Conservation (phyloP, 2,888 invertebrate genomes). For the Rotaria macrura region DNA sequence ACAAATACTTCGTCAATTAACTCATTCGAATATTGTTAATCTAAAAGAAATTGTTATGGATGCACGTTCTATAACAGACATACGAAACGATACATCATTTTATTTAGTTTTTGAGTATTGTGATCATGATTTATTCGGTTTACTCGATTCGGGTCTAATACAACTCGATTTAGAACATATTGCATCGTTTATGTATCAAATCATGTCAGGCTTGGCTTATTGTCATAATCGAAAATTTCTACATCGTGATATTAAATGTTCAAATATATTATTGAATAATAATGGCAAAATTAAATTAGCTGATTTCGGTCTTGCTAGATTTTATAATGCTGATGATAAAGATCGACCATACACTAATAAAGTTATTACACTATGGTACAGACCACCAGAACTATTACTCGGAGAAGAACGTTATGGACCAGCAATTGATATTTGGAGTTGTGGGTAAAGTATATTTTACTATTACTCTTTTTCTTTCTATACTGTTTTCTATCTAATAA, state of each 20-base stretch:
- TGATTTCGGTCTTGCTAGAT: conserved; percentile 89
- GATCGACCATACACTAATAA: conserved; percentile 94
- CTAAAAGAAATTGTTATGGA: conserved; percentile 77
- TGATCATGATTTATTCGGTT: conserved; percentile 98
- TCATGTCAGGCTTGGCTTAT: conserved; percentile 86
- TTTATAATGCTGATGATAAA: conserved; percentile 86
- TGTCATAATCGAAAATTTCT: conserved; percentile 95
- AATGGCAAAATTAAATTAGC: conserved; percentile 96
- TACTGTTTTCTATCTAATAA: too few species aligned
- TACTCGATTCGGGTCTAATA: conserved; percentile 90
- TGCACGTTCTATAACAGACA: neutral
- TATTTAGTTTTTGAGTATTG: conserved; percentile 99
- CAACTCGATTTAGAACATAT: conserved; percentile 87
- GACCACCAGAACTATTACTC: conserved; percentile 86
- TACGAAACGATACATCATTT: conserved; percentile 59
- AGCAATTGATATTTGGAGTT: conserved; percentile 96
- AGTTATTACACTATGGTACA: conserved; percentile 95
- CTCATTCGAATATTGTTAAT: conserved; percentile 93
- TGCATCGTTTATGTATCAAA: conserved; percentile 90
- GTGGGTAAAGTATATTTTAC: conserved; percentile 63
- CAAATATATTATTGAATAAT: conserved; percentile 96
- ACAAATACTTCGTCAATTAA: conserved; percentile 86
- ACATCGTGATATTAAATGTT: conserved; percentile 96
- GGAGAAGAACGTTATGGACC: conserved; percentile 95
- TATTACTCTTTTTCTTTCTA: too few species aligned